Evolutionary conservation across 1,140 invertebrate genomes (phyloP).

Genomic region (Drosophila kepulauana): DNA sequence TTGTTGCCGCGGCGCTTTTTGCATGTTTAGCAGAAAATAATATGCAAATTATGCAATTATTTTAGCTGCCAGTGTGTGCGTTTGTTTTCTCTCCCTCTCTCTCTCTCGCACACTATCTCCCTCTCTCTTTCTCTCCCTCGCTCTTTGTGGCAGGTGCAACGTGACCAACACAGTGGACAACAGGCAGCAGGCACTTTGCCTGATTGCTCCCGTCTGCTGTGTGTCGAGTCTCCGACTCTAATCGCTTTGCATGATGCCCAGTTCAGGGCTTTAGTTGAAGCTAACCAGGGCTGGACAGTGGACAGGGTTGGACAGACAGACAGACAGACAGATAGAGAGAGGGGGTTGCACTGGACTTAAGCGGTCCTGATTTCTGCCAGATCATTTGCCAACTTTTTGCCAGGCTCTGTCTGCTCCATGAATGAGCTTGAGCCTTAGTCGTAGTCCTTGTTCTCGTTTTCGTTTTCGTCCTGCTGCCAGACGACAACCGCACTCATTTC

Average conservation of each 20-base stretch:
- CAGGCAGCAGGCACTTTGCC: constrained; percentile 73
- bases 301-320: background rate
- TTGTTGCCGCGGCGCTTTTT: constrained; percentile 75
- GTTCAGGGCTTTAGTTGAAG: background rate
- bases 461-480: constrained; percentile 5
- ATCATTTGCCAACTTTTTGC: constrained; percentile 76
- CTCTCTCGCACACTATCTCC: background rate
- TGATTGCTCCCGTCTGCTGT: constrained; percentile 75
- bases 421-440: background rate
- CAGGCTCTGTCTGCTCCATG: background rate
- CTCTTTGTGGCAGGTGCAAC: constrained; percentile 59
- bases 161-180: constrained; percentile 49
- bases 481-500: constrained; percentile 65
- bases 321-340: background rate
- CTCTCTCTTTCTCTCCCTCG: constrained; percentile 9
- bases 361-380: constrained; percentile 77
- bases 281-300: background rate
- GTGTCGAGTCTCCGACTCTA: constrained; percentile 62
- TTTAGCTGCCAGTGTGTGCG: constrained; percentile 57
- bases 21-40: constrained; percentile 83
- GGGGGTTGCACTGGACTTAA: constrained; percentile 53
- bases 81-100: constrained; percentile 16
- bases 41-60: constrained; percentile 84
- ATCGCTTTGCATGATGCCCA: constrained; percentile 56
- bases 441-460: background rate